Evolutionary conservation across 2,113 vertebrate genomes (phyloP).

Genomic region (Mesoclemmys tuberculata): DNA sequence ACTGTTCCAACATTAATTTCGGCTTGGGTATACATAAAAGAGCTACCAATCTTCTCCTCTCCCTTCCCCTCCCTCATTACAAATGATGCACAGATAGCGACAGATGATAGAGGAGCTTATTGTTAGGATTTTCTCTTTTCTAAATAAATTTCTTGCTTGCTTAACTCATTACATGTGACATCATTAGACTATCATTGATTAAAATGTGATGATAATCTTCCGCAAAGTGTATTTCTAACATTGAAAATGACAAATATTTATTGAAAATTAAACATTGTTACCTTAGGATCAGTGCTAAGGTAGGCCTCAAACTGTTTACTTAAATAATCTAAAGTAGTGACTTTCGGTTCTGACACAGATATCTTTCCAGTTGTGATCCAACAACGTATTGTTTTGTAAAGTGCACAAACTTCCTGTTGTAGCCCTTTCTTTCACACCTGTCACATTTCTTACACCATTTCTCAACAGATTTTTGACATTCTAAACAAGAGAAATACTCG

Average conservation of each 20-base stretch:
- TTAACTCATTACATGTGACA: background rate
- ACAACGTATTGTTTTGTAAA: background rate
- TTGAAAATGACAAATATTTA: background rate
- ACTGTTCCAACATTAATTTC: background rate
- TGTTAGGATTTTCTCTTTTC: background rate
- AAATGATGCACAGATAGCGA: background rate
- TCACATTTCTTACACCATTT: background rate
- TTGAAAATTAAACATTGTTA: background rate
- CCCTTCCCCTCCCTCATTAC: background rate
- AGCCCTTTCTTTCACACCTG: background rate
- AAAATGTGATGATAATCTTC: rapidly evolving
- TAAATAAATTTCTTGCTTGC: rapidly evolving
- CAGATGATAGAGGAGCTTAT: background rate
- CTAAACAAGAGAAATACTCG: background rate
- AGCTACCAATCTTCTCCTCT: background rate
- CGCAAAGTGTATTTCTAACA: background rate
- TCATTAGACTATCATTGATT: background rate
- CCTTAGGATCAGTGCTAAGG: background rate
- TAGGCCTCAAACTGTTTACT: background rate
- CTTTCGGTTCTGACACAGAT: background rate
- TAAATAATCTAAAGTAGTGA: background rate
- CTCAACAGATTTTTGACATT: background rate
- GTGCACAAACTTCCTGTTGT: background rate
- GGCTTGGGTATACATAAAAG: background rate
- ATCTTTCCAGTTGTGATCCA: background rate